These are phyloP conservation scores for Gracilinanus agilis DNA, from an alignment of 2,113 vertebrate species.

Conservation along the genomic window DNA sequence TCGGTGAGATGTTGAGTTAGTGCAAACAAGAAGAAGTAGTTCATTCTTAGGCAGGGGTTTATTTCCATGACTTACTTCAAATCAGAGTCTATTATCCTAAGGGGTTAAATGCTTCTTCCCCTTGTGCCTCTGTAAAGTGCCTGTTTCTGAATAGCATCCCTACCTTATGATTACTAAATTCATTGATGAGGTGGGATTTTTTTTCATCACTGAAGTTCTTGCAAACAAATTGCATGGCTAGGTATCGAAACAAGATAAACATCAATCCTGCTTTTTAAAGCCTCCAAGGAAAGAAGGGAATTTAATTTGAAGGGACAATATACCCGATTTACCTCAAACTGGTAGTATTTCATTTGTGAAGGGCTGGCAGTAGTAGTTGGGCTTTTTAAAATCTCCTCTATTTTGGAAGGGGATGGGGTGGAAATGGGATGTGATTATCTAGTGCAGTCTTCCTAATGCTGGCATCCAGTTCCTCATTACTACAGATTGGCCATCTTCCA, in stretches of 20 bases:
- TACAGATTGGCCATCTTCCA: conserved; percentile 71
- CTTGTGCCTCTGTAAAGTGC: not conserved
- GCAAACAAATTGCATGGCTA: not conserved
- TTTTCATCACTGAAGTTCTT: not conserved
- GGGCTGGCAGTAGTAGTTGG: conserved; percentile 5
- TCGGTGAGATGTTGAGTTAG: not conserved
- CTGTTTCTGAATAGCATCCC: not conserved
- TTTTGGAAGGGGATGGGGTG: not conserved
- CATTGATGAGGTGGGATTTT: not conserved
- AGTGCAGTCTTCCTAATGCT: conserved; percentile 39
- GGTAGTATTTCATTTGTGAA: conserved; percentile 18
- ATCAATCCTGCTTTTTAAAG: not conserved
- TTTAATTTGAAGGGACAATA: not conserved
- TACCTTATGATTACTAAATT: not conserved
- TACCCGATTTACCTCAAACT: not conserved
- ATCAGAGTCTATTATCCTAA: not conserved
- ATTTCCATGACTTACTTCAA: not conserved
- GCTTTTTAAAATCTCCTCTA: not conserved
- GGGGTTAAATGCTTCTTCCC: not conserved
- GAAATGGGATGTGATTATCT: not conserved
- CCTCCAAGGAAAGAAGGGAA: not conserved
- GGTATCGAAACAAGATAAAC: not conserved
- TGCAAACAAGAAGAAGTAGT: not conserved
- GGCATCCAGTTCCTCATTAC: conserved; percentile 56
- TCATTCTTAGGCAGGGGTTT: not conserved